Base-by-base conservation (phyloP, 2,797 vertebrate species). In the Crenuchus spilurus region DNA sequence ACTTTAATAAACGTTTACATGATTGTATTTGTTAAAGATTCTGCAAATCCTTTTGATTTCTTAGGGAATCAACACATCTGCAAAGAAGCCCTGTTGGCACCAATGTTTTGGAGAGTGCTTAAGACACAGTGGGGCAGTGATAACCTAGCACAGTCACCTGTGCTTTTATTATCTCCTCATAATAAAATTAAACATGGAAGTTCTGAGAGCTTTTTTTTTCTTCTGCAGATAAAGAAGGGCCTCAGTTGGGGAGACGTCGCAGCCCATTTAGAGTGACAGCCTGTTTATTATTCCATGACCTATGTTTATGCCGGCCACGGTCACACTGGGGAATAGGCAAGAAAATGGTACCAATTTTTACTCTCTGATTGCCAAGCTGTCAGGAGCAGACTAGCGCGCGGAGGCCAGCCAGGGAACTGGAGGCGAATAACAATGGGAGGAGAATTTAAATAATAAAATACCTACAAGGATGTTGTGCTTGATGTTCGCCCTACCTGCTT, bases 371-470 rank as follows among this genome's bases (percentile, higher is more conserved):
- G 74, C 65, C 24, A 20, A 63, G 70, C 77, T 77, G 67, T 82
- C 76, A 65, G 18, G 20, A 13, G 33, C 28, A 61, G 54, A 66
- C 55, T 39, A 41, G 78, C 13, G 65, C 24, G 48, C 73, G 58
- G 76, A 16, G 85, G 76, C 77, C 83, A 85, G 82, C 83, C 82
- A 84, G 80, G 84, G 84, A 75, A 72, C 60, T 33, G 79, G 76
- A 86, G 87, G 77, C 75, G 75, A 85, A 88, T 89, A 84, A 88
- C 87, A 91, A 89, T 86, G 63, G 82, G 44, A 77, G 76, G 16
- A 64, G 82, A 86, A 52, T 52, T 52, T 52, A 28, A 52, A 52
- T 89, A 83, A 89, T 82, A 86, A 84, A 86, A 84, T 73, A 26
- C 66, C n/a, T n/a, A n/a, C n/a, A n/a, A n/a, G n/a, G n/a, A n/a